Evolutionary conservation across 1,140 invertebrate species (phyloP).

Genomic region (Drosophila sechellia): DNA sequence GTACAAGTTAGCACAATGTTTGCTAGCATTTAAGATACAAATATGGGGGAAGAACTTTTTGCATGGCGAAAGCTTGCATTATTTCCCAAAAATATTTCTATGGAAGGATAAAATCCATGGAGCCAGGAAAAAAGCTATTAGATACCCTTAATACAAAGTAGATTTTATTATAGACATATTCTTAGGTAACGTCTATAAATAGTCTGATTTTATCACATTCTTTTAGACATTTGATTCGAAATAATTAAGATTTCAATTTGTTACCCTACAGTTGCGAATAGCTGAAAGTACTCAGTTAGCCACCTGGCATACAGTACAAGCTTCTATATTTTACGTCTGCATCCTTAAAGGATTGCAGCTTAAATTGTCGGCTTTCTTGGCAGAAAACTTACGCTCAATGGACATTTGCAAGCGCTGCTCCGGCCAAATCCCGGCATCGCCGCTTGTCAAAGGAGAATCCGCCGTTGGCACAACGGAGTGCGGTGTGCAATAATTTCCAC

Average conservation of each 20-base stretch:
- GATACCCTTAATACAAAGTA: not conserved
- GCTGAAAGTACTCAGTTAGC: not conserved
- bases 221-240: too few relatives aligned
- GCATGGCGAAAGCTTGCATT: too few relatives aligned
- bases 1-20: not conserved
- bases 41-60: not conserved
- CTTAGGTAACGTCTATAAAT: too few relatives aligned
- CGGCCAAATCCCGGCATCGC: constrained; percentile 18
- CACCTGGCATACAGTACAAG: constrained; percentile 7
- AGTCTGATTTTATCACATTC: too few relatives aligned
- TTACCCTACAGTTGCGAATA: not conserved
- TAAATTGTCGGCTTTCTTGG: constrained; percentile 21
- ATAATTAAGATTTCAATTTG: too few relatives aligned
- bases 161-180: too few relatives aligned
- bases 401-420: constrained; percentile 15
- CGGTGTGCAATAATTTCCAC: constrained; percentile 55
- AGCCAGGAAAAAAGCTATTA: too few relatives aligned
- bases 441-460: constrained; percentile 21
- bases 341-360: constrained; percentile 29
- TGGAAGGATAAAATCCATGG: too few relatives aligned
- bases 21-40: not conserved
- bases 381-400: constrained; percentile 20
- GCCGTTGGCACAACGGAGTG: constrained; percentile 29
- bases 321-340: not conserved
- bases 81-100: too few relatives aligned